Percentiles rank a stretch among this genome's conserved stretches.
These are phyloP conservation scores for Podabrus alpinus DNA, from an alignment of 2,888 invertebrate species.

Conservation along the genomic window DNA sequence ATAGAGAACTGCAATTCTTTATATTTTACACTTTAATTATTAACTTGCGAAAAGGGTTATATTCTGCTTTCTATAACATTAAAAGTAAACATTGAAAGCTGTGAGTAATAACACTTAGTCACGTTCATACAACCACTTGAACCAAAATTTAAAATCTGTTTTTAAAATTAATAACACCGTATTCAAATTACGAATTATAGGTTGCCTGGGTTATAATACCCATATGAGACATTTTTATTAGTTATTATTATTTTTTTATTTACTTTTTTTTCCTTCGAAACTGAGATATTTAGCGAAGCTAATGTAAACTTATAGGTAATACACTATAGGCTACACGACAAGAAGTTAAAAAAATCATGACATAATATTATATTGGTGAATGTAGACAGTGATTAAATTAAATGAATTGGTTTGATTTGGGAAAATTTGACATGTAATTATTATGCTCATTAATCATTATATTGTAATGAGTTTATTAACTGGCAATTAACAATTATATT, in stretches of 20 bases:
- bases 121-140: constrained; percentile 30
- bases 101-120: constrained; percentile 35
- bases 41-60: constrained; percentile 28
- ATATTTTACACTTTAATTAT: constrained; percentile 13
- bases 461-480: too few species aligned
- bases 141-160: background rate
- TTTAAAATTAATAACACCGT: background rate
- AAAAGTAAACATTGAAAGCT: constrained; percentile 41
- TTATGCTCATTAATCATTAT: too few species aligned
- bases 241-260: background rate
- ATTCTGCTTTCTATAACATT: constrained; percentile 34
- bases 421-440: too few species aligned
- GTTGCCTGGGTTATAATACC: background rate
- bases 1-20: constrained; percentile 1
- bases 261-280: background rate
- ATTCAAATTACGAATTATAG: background rate
- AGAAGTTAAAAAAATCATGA: too few species aligned
- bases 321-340: too few species aligned
- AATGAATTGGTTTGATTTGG: too few species aligned
- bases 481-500: too few species aligned
- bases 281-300: too few species aligned
- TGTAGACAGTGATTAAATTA: too few species aligned
- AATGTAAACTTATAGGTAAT: too few species aligned
- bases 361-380: too few species aligned
- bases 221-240: background rate